Percentiles rank a stretch among this genome's conserved stretches.
phyloP scores from a whole-genome alignment of 2,113 vertebrate genomes.

The Platanista minor region DNA sequence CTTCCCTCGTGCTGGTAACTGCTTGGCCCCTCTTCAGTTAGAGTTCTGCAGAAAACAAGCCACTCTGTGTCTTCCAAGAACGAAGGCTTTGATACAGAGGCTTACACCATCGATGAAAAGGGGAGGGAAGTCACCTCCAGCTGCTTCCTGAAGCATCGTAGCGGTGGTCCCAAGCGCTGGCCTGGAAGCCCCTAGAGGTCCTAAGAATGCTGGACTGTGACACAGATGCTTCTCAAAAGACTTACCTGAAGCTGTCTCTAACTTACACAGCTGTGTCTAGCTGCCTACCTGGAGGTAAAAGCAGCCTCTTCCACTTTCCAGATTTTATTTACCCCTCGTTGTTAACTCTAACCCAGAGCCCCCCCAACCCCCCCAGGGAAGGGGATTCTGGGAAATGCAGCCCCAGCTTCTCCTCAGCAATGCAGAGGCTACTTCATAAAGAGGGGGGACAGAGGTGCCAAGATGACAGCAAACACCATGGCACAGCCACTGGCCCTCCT shows the following conservation, averaged over 20 bases:
- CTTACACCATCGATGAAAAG: neutral
- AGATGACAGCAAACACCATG: neutral
- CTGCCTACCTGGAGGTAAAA: neutral
- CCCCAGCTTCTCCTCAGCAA: neutral
- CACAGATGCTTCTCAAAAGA: neutral
- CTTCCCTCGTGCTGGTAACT: neutral
- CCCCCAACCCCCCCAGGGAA: no score
- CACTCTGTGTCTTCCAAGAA: neutral
- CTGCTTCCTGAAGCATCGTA: neutral
- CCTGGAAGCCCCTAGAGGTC: neutral
- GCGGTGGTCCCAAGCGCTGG: neutral
- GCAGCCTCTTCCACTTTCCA: neutral
- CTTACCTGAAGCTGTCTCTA: neutral
- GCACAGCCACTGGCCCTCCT: neutral
- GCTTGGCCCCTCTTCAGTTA: neutral
- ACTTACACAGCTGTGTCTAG: neutral
- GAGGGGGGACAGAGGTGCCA: neutral
- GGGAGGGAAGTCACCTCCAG: neutral
- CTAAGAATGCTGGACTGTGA: neutral
- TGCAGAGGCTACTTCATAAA: neutral
- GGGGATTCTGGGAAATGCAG: neutral
- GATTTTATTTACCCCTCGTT: neutral
- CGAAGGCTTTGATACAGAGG: neutral
- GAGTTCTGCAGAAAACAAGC: neutral
- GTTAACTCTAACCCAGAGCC: neutral